A percentile compares a stretch with the other conserved stretches of the same genome.
phyloP scores from a whole-genome alignment of 2,888 invertebrate genomes.

The Cyclophora albipunctata region DNA sequence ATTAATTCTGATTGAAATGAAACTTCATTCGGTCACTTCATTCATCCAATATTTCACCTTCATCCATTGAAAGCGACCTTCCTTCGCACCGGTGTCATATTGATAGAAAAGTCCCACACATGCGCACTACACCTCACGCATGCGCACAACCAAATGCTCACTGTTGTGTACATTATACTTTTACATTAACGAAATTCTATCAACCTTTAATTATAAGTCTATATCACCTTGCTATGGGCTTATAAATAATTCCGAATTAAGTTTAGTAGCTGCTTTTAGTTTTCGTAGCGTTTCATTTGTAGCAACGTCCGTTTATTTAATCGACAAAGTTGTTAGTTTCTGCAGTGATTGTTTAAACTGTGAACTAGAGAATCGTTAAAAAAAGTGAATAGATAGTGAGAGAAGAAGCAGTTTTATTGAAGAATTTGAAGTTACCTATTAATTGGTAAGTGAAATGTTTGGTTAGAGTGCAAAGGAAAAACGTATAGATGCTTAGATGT shows the following conservation, averaged over 20 bases:
- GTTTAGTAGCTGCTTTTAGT: conserved; percentile 29
- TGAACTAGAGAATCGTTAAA: conserved; percentile 5
- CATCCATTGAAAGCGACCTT: conserved; percentile 57
- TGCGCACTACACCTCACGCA: conserved; percentile 42
- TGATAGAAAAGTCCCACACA: conserved; percentile 47
- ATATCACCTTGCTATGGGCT: conserved; percentile 33
- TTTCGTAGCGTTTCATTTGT: conserved; percentile 23
- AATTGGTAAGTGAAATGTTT: conserved; percentile 55
- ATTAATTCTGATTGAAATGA: conserved; percentile 13
- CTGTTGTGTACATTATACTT: conserved; percentile 53
- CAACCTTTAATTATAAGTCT: conserved; percentile 49
- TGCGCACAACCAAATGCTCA: conserved; percentile 28
- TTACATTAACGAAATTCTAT: conserved; percentile 46
- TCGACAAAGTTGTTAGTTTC: not conserved
- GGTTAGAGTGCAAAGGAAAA: conserved; percentile 24
- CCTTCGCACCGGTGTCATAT: conserved; percentile 50
- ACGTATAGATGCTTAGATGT: conserved; percentile 19
- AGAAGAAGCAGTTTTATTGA: conserved; percentile 21
- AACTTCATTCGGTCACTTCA: conserved; percentile 31
- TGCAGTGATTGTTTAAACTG: not conserved
- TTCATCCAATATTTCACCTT: conserved; percentile 53
- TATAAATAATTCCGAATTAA: conserved; percentile 19
- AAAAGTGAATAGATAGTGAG: conserved; percentile 8
- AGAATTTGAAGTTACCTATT: conserved; percentile 35
- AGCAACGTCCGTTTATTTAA: not conserved